These are phyloP conservation scores for Labeo rohita DNA, from an alignment of 2,113 vertebrate species.

Conservation along the genomic window DNA sequence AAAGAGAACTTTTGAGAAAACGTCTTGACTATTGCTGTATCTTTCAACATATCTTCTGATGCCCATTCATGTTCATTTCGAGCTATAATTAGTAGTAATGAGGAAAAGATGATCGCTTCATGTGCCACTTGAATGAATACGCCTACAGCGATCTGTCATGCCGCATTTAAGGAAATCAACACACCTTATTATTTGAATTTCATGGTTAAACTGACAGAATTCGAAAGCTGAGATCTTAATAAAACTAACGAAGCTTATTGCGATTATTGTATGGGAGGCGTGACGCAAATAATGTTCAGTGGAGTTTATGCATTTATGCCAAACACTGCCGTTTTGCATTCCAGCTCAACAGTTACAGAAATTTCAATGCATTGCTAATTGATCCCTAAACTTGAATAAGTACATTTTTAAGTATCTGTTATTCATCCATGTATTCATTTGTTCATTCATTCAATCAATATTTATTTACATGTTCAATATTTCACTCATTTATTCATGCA, in stretches of 20 bases:
- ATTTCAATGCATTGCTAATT: not conserved
- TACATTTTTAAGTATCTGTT: not conserved
- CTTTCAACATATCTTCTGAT: not conserved
- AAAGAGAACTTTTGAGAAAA: not conserved
- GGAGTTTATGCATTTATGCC: too few species aligned
- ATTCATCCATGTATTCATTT: not conserved
- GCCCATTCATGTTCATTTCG: not conserved
- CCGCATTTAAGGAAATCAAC: too few species aligned
- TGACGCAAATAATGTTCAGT: not conserved
- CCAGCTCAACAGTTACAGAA: not conserved
- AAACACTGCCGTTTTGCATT: not conserved
- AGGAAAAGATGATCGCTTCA: not conserved
- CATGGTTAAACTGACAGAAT: not conserved
- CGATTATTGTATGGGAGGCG: not conserved
- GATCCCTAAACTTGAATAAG: not conserved
- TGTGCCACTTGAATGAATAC: too few species aligned
- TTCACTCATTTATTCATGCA: not conserved
- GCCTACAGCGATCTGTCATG: too few species aligned
- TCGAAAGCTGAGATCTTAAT: not conserved
- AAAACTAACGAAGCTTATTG: not conserved
- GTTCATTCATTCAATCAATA: not conserved
- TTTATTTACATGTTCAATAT: not conserved
- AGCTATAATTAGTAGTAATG: not conserved
- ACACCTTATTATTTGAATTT: too few species aligned
- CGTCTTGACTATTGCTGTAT: not conserved